Evolutionary conservation across 2,113 vertebrate genomes (phyloP), one percentile per base, ranked within the genome.

Genomic region (Ameiurus melas): DNA sequence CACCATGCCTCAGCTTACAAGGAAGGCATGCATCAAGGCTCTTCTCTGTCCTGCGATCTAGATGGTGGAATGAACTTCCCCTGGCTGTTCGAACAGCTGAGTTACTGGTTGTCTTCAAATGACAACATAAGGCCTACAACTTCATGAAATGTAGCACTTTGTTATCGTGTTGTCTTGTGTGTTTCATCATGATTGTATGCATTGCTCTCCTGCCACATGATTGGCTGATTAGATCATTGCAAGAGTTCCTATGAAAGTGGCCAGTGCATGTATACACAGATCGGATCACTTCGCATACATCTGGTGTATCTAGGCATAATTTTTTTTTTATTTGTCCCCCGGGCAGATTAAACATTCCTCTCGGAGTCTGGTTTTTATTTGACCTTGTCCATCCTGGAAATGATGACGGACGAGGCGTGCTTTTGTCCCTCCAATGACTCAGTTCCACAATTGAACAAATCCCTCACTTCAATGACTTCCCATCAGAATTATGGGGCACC

Each of bases 371-470:
- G 55, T 86, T 80, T 77, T 47, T 22, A 47, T 87, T 85, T 85
- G 82, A 88, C 90, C 90, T 89, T 89, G 80, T 87, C 73, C 53
- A 36, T 84, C 51, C 64, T 71, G 39, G 22, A 55, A 77, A 77
- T 19, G 71, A 89, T 86, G 88, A 88, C 14, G 17, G 80, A 84
- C 66, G 66, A 75, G 64, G 80, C 20, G 43, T 25, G 47, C 62
- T 33, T 60, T 64, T 22, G 27, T 57, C 81, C 58, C 68, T 57
- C 53, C 36, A 4, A 27, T 81, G 86, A 88, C 83, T 91, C 64
- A 85, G 73, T 83, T 79, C 51, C n/a, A 84, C 87, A 73, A 85
- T 77, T 89, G 77, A 85, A 85, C 85, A 84, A 90, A 89, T 66
- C 55, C 83, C 77, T 64, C 75, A 25, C 85, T 77, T 64, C 80